Conservation (phyloP, 2,797 vertebrate genomes). For the Tachyglossus aculeatus region DNA sequence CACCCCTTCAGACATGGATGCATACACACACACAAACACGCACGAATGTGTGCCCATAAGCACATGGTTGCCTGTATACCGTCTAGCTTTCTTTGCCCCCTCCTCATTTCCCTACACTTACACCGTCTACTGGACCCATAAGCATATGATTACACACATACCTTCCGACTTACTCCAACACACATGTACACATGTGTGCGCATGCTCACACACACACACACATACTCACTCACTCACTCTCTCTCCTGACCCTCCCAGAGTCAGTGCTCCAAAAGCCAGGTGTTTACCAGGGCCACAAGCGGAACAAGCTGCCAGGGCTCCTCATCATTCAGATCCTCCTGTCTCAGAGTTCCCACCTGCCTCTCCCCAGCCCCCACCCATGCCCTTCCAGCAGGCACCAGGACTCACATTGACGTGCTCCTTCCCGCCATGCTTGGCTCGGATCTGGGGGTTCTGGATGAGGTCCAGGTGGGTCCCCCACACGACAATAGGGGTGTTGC, state of each 20-base stretch:
- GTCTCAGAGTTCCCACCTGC: not conserved
- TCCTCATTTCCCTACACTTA: too few species aligned
- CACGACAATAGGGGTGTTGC: constrained; percentile 93
- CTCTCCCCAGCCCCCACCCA: not conserved
- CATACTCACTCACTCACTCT: too few species aligned
- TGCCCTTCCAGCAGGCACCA: not conserved
- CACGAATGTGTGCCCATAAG: fast-evolving
- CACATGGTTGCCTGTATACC: fast-evolving
- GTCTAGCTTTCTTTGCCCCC: too few species aligned
- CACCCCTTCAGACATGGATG: fast-evolving
- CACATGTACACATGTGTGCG: too few species aligned
- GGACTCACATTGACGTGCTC: constrained; percentile 93
- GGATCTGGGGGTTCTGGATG: constrained; percentile 94
- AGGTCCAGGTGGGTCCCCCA: constrained; percentile 96
- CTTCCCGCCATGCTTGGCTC: constrained; percentile 90
- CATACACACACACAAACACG: fast-evolving
- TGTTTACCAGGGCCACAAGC: not conserved
- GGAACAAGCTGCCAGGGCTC: fast-evolving
- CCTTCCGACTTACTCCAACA: too few species aligned
- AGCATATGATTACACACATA: too few species aligned
- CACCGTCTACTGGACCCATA: too few species aligned
- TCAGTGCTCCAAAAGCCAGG: not conserved
- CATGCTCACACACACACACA: too few species aligned
- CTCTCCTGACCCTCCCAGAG: too few species aligned
- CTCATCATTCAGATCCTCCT: not conserved